Percentiles rank a stretch among this genome's conserved stretches.
Conservation (phyloP, 2,888 invertebrate genomes). For the Xylophagus ater region DNA sequence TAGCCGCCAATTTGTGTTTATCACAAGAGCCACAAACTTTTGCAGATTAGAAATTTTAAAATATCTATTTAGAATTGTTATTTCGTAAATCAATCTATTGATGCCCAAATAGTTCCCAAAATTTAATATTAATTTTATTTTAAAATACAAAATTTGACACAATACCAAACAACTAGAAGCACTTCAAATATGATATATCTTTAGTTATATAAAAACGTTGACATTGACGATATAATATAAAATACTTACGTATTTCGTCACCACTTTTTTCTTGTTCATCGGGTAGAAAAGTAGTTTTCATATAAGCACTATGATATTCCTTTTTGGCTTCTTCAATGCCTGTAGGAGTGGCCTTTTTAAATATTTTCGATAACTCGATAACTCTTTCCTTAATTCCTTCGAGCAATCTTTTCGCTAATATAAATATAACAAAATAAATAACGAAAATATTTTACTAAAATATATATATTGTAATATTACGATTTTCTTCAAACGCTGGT, state of each 20-base stretch:
- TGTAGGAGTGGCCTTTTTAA: slow-evolving; percentile 1
- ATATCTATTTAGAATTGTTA: too few relatives aligned
- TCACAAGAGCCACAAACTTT: too few relatives aligned
- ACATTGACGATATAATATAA: neutral
- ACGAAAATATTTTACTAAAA: slow-evolving; percentile 1
- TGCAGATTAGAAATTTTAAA: too few relatives aligned
- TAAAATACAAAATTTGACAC: too few relatives aligned
- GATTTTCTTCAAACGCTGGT: slow-evolving; percentile 28
- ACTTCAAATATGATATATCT: too few relatives aligned
- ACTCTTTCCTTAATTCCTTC: slow-evolving; percentile 10
- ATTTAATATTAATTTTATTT: too few relatives aligned
- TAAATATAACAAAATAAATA: neutral
- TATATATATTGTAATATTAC: slow-evolving; percentile 19
- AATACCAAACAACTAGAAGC: too few relatives aligned
- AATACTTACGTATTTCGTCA: slow-evolving; percentile 8
- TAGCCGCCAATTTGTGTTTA: too few relatives aligned
- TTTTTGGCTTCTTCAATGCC: slow-evolving; percentile 4
- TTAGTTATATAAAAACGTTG: too few relatives aligned
- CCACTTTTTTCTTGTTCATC: slow-evolving; percentile 2
- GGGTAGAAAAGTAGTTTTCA: slow-evolving; percentile 1
- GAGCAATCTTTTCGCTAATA: slow-evolving; percentile 15
- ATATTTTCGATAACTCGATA: slow-evolving; percentile 12
- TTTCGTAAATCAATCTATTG: too few relatives aligned
- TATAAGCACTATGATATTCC: slow-evolving; percentile 10
- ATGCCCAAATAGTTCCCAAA: too few relatives aligned